phyloP scores from a whole-genome alignment of 2,888 invertebrate genomes.

The Nasonovia ribisnigri region DNA sequence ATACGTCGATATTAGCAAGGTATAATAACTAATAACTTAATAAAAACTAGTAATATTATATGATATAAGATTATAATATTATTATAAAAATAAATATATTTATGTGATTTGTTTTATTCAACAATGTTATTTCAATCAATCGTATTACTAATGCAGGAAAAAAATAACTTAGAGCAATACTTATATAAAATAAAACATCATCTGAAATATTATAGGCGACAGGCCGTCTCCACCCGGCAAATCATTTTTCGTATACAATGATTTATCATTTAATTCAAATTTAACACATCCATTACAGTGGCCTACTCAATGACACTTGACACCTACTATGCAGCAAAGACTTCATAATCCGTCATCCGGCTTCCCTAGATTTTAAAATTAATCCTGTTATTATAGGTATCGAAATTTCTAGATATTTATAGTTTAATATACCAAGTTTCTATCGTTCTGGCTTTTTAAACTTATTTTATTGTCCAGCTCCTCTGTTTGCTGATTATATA shows the following conservation, averaged over 20 bases:
- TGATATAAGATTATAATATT: too few species aligned
- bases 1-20: not conserved
- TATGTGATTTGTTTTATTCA: too few species aligned
- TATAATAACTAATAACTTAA: not conserved
- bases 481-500: not conserved
- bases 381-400: not conserved
- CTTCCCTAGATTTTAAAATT: not conserved
- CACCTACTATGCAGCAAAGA: not conserved
- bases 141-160: not conserved
- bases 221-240: not conserved
- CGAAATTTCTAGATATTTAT: not conserved
- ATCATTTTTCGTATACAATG: not conserved
- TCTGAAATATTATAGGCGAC: not conserved
- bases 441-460: not conserved
- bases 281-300: not conserved
- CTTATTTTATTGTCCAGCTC: not conserved
- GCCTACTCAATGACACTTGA: not conserved
- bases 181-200: not conserved
- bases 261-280: not conserved
- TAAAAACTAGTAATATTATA: too few species aligned
- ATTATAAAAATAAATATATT: too few species aligned
- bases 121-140: not conserved
- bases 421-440: not conserved
- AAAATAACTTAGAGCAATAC: not conserved
- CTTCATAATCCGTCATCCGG: not conserved